Conservation (phyloP, 2,797 vertebrate genomes). For the Danio jaintianensis region DNA sequence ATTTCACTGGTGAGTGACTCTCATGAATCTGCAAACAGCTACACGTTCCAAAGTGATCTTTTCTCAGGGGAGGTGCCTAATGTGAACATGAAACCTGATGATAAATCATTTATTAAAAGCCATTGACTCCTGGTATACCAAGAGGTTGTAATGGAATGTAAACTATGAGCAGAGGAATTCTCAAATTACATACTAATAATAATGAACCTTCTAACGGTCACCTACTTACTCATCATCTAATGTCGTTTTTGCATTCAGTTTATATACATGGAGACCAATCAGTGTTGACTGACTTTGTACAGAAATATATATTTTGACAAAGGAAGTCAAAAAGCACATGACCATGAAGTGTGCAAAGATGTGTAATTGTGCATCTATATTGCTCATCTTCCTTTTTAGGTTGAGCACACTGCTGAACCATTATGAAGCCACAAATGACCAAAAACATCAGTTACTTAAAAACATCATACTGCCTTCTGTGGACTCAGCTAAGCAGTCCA, state of each 20-base stretch:
- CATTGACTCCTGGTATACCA: conserved; percentile 2
- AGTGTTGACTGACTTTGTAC: background rate
- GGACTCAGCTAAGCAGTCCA: conserved; percentile 2
- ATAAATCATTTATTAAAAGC: conserved; percentile 3
- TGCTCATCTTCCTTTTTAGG: background rate
- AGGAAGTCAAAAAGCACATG: no score
- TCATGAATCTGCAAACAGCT: conserved; percentile 17
- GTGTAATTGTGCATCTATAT: background rate
- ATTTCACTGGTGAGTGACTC: conserved; percentile 29
- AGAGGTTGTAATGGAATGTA: conserved; percentile 30
- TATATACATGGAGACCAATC: background rate
- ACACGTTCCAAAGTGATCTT: background rate
- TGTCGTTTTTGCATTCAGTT: background rate
- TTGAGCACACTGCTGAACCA: background rate
- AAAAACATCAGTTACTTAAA: background rate
- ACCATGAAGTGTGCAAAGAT: no score
- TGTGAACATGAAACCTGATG: conserved; percentile 3
- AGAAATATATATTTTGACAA: no score
- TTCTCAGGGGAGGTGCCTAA: background rate
- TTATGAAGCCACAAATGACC: background rate
- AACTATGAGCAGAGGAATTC: background rate
- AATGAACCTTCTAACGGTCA: background rate
- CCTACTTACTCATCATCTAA: no score
- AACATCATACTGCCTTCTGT: background rate
- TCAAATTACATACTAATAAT: conserved; percentile 2